phyloP scores from a whole-genome alignment of 2,888 invertebrate genomes.

The Tupiocoris notatus region DNA sequence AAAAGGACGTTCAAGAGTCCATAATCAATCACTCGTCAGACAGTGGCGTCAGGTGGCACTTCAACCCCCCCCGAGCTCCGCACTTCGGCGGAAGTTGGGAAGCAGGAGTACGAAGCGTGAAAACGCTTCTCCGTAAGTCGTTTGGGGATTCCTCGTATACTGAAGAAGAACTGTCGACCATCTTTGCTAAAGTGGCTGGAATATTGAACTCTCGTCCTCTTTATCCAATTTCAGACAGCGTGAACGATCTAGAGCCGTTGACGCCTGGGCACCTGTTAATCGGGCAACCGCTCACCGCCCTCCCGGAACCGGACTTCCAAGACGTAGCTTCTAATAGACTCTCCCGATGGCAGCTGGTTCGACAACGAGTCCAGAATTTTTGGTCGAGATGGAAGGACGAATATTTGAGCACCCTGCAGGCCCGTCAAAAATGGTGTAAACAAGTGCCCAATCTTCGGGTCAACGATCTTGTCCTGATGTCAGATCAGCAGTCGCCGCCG shows the following conservation, averaged over 20 bases:
- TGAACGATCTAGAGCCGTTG: neutral
- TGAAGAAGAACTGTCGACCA: conserved; percentile 19
- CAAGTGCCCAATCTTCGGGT: neutral
- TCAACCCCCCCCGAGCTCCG: neutral
- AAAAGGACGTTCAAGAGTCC: no score
- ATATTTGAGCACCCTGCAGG: neutral
- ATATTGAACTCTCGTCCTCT: conserved; percentile 22
- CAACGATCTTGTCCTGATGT: neutral
- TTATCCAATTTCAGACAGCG: neutral
- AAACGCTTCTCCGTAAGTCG: no score
- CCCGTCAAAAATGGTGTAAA: neutral
- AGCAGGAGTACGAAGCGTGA: conserved; percentile 12
- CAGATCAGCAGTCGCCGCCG: neutral
- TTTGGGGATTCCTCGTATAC: no score
- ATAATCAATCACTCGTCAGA: no score
- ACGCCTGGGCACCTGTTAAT: neutral
- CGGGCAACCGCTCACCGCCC: neutral
- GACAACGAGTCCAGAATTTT: neutral
- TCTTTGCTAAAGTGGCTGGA: conserved; percentile 9
- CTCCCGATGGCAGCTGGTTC: neutral
- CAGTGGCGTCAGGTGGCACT: no score
- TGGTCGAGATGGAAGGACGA: neutral
- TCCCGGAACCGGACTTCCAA: neutral
- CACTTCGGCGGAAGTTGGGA: conserved; percentile 26
- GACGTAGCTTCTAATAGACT: neutral